Evolutionary conservation across 1,140 invertebrate genomes (phyloP), one percentile per base, ranked within the genome.

Genomic region (Tribolium madens): DNA sequence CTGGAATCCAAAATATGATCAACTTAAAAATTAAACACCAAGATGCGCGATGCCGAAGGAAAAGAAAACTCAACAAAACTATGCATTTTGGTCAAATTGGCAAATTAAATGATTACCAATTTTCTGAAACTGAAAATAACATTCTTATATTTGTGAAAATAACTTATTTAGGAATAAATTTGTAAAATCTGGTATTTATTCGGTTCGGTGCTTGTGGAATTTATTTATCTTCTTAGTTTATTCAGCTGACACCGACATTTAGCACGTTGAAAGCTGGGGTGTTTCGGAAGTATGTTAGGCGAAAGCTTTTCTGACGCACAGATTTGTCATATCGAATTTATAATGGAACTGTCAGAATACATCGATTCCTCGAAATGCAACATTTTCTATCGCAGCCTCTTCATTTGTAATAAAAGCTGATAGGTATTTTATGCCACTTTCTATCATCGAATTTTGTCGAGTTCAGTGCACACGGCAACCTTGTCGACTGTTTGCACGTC

Each of bases 401-500:
- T 64, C 57, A 64, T 33, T 64, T 64, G 26, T 64, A 64, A 64
- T 64, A 33, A 64, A 64, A 64, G 57, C 26, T 64, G 57, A 64
- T 64, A 64, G 57, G 57, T 64, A 64, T 64, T 64, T 64, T 64
- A 64, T 64, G 57, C 57, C 57, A 64, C 57, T 64, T 64, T 64
- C 57, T 64, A 64, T 64, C 57, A 64, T 64, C 21, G 31, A 64
- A 64, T 64, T 64, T 7, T 33, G n/a, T 64, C 17, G 57, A 33
- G 57, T 64, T 64, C 57, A 64, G 3, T 64, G 26, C 57, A 64
- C 57, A 60, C 17, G 46, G 10, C n/a, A 60, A 60, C 21, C 6
- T 21, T 60, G 46, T 50, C 48, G 15, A 50, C 6, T 7, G 48
- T 50, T 15, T 18, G 14, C 52, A 21, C 17, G 52, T 57, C 52